phyloP scores from a whole-genome alignment of 2,113 vertebrate genomes.

The Fulica atra region DNA sequence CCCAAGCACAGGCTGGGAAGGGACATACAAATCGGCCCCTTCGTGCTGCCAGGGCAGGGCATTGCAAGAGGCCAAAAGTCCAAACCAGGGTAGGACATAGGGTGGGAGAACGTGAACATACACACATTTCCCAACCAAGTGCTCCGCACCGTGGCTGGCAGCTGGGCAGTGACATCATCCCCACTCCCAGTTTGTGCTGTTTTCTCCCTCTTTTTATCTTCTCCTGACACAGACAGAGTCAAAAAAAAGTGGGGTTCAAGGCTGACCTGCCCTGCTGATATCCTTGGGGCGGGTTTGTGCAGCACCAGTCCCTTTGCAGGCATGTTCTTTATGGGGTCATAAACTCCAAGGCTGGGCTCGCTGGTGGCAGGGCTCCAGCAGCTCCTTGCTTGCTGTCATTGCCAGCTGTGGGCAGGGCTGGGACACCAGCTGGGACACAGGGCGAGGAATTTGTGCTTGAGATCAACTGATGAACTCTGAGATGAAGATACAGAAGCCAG shows the following conservation, averaged over 20 bases:
- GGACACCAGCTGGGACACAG: neutral
- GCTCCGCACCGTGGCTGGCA: fast-evolving
- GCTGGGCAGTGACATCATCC: neutral
- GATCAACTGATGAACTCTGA: neutral
- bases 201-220: neutral
- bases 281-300: neutral
- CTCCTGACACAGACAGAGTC: neutral
- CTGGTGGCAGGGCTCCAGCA: neutral
- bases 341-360: neutral
- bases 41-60: neutral
- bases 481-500: neutral
- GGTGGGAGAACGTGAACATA: fast-evolving
- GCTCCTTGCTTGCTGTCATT: neutral
- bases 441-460: neutral
- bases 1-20: fast-evolving
- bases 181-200: neutral
- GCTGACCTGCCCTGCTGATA: neutral
- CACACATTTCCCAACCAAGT: neutral
- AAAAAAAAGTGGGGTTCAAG: neutral
- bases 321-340: neutral
- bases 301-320: neutral
- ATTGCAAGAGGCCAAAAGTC: neutral
- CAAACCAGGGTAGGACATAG: neutral
- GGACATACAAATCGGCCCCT: neutral
- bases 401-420: neutral